Evolutionary conservation across 2,888 invertebrate species (phyloP).

Genomic region (Neoscelio sp.): DNA sequence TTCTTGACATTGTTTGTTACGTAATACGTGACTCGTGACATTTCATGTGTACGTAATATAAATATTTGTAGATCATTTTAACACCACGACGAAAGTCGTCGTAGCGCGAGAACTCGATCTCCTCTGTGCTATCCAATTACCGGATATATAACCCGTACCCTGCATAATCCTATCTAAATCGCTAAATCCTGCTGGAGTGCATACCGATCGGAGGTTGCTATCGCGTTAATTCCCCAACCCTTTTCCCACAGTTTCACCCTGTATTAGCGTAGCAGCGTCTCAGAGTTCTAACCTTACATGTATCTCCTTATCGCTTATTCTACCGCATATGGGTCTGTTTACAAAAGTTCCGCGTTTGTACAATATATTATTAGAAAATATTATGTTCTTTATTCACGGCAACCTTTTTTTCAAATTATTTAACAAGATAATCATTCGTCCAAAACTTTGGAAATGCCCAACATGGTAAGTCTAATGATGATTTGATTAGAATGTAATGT

Average conservation of each 20-base stretch:
- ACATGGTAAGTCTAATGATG: too few species aligned
- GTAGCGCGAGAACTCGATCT: slow-evolving; percentile 55
- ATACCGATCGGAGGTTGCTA: slow-evolving; percentile 73
- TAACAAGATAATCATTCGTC: too few species aligned
- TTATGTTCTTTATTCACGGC: too few species aligned
- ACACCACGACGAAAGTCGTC: slow-evolving; percentile 37
- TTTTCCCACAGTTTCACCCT: slow-evolving; percentile 47
- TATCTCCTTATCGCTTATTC: slow-evolving; percentile 32
- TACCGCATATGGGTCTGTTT: neutral
- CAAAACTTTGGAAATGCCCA: too few species aligned
- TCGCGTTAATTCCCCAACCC: slow-evolving; percentile 56
- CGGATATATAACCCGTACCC: slow-evolving; percentile 60
- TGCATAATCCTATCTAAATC: slow-evolving; percentile 72
- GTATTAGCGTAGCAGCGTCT: slow-evolving; percentile 44
- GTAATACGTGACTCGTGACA: slow-evolving; percentile 14
- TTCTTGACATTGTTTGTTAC: neutral
- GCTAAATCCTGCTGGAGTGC: slow-evolving; percentile 74
- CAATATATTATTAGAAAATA: too few species aligned
- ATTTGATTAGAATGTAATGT: too few species aligned
- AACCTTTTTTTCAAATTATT: too few species aligned
- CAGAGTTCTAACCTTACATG: slow-evolving; percentile 15
- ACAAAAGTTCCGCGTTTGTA: neutral
- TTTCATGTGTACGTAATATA: slow-evolving; percentile 23
- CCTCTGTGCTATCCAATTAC: slow-evolving; percentile 71
- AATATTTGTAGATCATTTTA: slow-evolving; percentile 51